These are phyloP conservation scores for Philopedon plagiatum DNA, from an alignment of 2,888 invertebrate species.

Conservation along the genomic window DNA sequence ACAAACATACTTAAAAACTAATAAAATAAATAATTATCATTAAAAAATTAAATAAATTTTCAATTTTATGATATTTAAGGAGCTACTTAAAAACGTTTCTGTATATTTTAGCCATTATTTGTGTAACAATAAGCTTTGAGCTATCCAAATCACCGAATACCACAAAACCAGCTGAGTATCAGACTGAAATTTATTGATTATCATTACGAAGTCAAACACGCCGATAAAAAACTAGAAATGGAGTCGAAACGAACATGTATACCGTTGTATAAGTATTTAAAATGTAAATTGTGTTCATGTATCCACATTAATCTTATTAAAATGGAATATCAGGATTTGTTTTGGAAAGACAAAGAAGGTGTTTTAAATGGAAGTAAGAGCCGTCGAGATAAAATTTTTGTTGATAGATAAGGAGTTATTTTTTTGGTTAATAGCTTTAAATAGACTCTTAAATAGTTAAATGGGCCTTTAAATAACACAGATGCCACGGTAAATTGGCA, in stretches of 20 bases:
- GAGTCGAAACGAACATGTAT: conserved; percentile 38
- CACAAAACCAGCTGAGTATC: neutral
- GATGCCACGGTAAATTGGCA: too few relatives aligned
- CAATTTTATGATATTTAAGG: conserved; percentile 14
- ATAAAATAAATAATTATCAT: conserved; percentile 4
- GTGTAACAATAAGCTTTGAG: conserved; percentile 5
- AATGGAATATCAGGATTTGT: conserved; percentile 33
- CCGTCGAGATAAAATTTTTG: conserved; percentile 14
- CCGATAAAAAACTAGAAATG: conserved; percentile 40
- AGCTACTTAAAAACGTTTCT: conserved; percentile 5
- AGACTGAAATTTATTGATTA: conserved; percentile 43
- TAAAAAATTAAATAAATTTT: conserved; percentile 2
- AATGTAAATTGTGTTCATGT: conserved; percentile 48
- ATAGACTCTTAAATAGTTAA: too few relatives aligned
- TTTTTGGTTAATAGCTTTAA: too few relatives aligned
- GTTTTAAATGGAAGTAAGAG: conserved; percentile 24
- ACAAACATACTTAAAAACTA: conserved; percentile 5
- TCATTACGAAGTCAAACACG: conserved; percentile 36
- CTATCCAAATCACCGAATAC: neutral
- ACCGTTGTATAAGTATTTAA: conserved; percentile 42
- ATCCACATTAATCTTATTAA: conserved; percentile 48
- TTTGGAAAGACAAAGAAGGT: conserved; percentile 34
- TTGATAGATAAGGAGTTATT: neutral
- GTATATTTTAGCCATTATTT: conserved; percentile 19
- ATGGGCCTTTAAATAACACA: too few relatives aligned